Conservation (phyloP, 64 coral and sea anemone species). For the Anthopleura sola region DNA sequence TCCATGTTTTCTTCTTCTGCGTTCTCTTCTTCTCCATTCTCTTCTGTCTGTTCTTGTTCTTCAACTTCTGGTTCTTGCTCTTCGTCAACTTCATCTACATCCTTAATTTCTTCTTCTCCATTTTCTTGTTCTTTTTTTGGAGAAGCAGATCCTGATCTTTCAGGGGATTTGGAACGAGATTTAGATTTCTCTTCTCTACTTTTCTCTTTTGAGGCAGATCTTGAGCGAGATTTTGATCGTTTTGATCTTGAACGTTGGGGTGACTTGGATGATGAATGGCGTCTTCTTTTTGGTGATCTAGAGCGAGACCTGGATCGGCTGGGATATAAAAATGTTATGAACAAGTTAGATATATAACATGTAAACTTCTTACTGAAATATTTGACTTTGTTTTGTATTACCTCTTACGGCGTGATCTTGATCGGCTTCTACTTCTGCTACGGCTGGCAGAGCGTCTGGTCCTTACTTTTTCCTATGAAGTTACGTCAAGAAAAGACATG, state of each 20-base stretch:
- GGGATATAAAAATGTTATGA: background rate
- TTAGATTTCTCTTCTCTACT: constrained; percentile 50
- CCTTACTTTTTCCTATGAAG: constrained; percentile 54
- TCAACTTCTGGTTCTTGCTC: constrained; percentile 1
- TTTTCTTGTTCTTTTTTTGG: constrained; percentile 44
- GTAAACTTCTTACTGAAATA: constrained; percentile 9
- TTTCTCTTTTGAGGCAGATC: constrained; percentile 61
- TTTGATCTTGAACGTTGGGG: constrained; percentile 25
- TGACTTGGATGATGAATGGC: constrained; percentile 51
- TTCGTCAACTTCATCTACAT: constrained; percentile 28
- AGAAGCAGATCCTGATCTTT: constrained; percentile 44
- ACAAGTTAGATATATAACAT: constrained; percentile 46
- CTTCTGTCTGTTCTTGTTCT: constrained; percentile 10
- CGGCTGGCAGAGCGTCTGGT: constrained; percentile 43
- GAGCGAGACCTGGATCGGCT: constrained; percentile 67
- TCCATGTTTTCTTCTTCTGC: constrained; percentile 45
- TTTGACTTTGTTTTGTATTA: background rate
- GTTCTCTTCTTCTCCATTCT: constrained; percentile 48
- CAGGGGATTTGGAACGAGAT: constrained; percentile 69
- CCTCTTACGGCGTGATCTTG: constrained; percentile 54
- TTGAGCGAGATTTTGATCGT: constrained; percentile 47
- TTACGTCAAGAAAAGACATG: background rate
- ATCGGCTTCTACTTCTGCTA: constrained; percentile 48
- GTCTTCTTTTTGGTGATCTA: constrained; percentile 78
- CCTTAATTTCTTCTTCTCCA: constrained; percentile 30